Base-by-base conservation (phyloP, 2,888 invertebrate species). In the Polydrusus tereticollis region DNA sequence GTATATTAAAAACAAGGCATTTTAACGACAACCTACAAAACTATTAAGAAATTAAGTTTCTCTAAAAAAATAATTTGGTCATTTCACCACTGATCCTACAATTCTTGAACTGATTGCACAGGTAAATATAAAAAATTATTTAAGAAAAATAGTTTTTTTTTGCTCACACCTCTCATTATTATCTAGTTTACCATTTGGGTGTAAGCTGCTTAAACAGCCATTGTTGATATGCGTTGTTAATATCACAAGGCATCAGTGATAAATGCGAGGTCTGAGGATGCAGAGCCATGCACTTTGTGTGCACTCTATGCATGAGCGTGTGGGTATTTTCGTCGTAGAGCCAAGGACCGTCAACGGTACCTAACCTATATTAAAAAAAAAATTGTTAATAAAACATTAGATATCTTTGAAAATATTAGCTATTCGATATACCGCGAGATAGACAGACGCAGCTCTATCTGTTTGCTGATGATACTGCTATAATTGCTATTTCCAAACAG, bases 341-440 rank as follows among this genome's bases (percentile, higher is more conserved):
- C 98, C 98, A 99, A 0, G 96, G 97, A 0, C 99, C 99, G 82
- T 96, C 94, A 1, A 96, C 97, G 12, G 95, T 95, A 60, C 98
- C 98, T 69, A 96, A 88, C 62, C 75, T 73, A 21, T 62, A 23
- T 23, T 10, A 41, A 21, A 60, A 67, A 67, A 60, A 67, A 21
- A n/a, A 45, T 21, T 47, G 8, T 3, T n/a, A 12, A 14, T 1
- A n/a, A 0, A 0, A 26, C 29, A 5, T 16, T 1, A 1, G 6
- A 23, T 16, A 8, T 2, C 20, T 16, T 14, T 12, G 7, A 2
- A 8, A n/a, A n/a, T 12, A 7, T 36, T n/a, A 1, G 8, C 36
- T 12, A 36, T 12, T 1, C 8, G 1, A 29, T 29, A 5, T 4
- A 29, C 4, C 7, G 29, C 29, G 7, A n/a, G n/a, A n/a, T n/a